Percentiles rank a stretch among this genome's conserved stretches.
Conservation (phyloP, 2,888 invertebrate species). For the Adineta ricciae region DNA sequence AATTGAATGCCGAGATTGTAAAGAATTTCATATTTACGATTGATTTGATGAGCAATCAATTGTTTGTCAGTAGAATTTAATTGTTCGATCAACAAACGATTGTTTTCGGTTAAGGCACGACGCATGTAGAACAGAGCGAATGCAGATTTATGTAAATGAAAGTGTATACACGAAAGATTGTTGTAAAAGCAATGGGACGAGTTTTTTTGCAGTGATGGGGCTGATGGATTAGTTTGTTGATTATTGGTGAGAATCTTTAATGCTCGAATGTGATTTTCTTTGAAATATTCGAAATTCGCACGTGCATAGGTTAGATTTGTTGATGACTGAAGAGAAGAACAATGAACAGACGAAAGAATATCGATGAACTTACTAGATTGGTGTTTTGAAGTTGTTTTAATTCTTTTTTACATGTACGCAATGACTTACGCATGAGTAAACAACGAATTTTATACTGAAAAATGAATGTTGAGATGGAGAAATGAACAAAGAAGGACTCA, state of each 20-base stretch:
- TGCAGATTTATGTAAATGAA: constrained; percentile 63
- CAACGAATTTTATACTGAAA: constrained; percentile 58
- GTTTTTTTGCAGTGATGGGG: background rate
- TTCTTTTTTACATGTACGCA: constrained; percentile 50
- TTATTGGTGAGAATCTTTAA: constrained; percentile 52
- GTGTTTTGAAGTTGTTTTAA: constrained; percentile 46
- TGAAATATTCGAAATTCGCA: constrained; percentile 60
- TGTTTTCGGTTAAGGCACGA: background rate
- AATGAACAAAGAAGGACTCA: background rate
- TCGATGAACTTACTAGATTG: constrained; percentile 46
- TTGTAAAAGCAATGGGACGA: constrained; percentile 57
- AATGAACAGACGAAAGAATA: constrained; percentile 46
- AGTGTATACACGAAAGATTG: constrained; percentile 70
- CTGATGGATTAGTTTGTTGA: background rate
- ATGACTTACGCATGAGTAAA: constrained; percentile 55
- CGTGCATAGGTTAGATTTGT: constrained; percentile 56
- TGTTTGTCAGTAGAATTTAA: constrained; percentile 11
- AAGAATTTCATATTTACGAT: constrained; percentile 60
- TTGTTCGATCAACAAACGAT: constrained; percentile 5
- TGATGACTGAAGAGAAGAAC: constrained; percentile 43
- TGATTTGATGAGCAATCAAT: constrained; percentile 47
- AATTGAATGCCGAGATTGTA: constrained; percentile 75
- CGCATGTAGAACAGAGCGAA: background rate
- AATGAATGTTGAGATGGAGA: constrained; percentile 26
- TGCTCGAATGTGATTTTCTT: constrained; percentile 59